These are phyloP conservation scores for Helobdella robusta DNA, from an alignment of 2,888 invertebrate genomes.

Conservation along the genomic window DNA sequence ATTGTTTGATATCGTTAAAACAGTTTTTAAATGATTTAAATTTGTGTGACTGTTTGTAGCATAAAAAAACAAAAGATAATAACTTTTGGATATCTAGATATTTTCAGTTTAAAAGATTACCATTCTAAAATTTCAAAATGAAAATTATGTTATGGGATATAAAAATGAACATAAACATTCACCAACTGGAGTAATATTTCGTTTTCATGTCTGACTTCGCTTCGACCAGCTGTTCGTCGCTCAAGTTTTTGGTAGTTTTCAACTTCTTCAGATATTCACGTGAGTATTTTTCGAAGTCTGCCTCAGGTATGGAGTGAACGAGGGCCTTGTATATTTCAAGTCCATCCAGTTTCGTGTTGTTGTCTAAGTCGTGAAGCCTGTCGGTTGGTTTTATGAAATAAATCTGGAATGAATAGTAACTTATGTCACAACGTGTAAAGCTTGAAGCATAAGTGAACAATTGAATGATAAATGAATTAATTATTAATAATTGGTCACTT, in stretches of 20 bases:
- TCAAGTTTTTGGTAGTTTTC: conserved; percentile 20
- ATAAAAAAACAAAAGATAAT: no score
- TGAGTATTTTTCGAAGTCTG: conserved; percentile 33
- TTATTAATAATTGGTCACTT: conserved; percentile 53
- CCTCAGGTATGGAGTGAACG: conserved; percentile 59
- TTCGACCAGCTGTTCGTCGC: conserved; percentile 19
- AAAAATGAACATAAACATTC: no score
- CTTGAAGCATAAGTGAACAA: no score
- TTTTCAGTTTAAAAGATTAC: no score
- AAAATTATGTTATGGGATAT: no score
- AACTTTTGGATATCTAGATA: no score
- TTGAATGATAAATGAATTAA: no score
- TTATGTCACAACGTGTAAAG: not conserved
- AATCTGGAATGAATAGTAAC: not conserved
- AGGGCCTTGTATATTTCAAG: conserved; percentile 76
- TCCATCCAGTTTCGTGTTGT: conserved; percentile 78
- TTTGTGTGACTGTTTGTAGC: no score
- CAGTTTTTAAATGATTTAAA: no score
- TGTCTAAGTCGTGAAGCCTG: conserved; percentile 70
- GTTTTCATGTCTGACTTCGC: conserved; percentile 38
- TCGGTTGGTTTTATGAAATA: conserved; percentile 1
- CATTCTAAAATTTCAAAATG: no score
- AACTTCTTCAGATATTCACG: conserved; percentile 12
- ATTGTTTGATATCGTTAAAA: no score
- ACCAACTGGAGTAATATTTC: conserved; percentile 42